Evolutionary conservation across 2,797 vertebrate species (phyloP), one percentile per base, ranked within the genome.

Genomic region (Catostomus latipinnis): DNA sequence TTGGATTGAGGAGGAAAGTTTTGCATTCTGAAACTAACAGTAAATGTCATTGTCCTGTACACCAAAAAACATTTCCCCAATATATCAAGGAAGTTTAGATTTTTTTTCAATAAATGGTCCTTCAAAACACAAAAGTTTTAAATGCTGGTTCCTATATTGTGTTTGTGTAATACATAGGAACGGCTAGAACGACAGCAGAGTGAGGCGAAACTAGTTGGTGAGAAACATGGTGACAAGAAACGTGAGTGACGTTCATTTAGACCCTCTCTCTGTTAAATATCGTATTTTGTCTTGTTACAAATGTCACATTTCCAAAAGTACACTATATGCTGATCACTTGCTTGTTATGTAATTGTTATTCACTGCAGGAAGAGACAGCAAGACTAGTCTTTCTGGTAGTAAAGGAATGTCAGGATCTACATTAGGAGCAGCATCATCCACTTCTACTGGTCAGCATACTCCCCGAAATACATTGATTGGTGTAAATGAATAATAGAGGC

Each of bases 131-230:
- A 6, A 0, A 4, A 0, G 8, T 12, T 43, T n/a, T 1, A 62
- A 43, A 50, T 61, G 10, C 61, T n/a, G n/a, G 18, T 16, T 10
- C 0, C 13, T 1, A 61, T 61, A 63, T 43, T 45, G 6, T 34
- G 9, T 69, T 58, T 49, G 45, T 65, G 43, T 53, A 77, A 60
- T 77, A 0, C 83, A 85, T 84, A 98, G 97, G 96, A 98, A 76
- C 94, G 97, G 69, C 85, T 98, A 87, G 96, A 97, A 86, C 95
- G 95, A 69, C 96, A 97, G 66, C 96, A 97, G 88, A 95, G 86
- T 53, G 94, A 95, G 76, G 90, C 88, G 65, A 93, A 94, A 76
- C 82, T 93, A 60, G 43, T 88, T 61, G 93, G 83, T 83, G 95
- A 96, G 58, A 96, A 94, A 86, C 91, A 91, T 6, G 86, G 91